These are phyloP conservation scores for Paratilapia polleni DNA, from an alignment of 2,113 vertebrate genomes.

Conservation along the genomic window DNA sequence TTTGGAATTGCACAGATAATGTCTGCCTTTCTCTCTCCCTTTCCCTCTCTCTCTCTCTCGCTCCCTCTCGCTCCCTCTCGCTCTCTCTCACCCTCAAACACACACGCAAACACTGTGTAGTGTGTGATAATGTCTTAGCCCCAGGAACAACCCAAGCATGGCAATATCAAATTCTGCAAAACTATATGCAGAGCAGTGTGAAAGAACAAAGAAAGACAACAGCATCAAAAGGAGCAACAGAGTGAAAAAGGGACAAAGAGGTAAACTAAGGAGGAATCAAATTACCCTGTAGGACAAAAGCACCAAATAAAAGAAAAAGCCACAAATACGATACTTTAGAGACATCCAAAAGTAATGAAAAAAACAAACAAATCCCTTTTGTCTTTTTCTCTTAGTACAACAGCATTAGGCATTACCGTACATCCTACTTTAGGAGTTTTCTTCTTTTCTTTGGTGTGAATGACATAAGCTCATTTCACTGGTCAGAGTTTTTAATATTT, in stretches of 20 bases:
- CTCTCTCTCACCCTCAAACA: background rate
- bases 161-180: background rate
- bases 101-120: background rate
- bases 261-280: background rate
- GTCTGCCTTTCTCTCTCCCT: conserved; percentile 1
- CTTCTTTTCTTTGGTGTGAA: conserved; percentile 12
- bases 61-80: background rate
- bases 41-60: background rate
- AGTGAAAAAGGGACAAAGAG: background rate
- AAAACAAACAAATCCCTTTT: background rate
- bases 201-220: background rate
- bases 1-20: conserved; percentile 73
- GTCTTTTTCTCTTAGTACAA: background rate
- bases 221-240: background rate
- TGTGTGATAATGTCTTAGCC: conserved; percentile 49
- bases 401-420: background rate
- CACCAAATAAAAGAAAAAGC: background rate
- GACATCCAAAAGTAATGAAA: background rate
- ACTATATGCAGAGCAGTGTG: background rate
- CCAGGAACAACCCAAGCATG: background rate
- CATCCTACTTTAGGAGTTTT: background rate
- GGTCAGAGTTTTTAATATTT: conserved; percentile 44
- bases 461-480: conserved; percentile 48
- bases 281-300: background rate
- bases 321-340: background rate